These are phyloP conservation scores for Synergus umbraculus DNA, from an alignment of 2,888 invertebrate species.

Conservation along the genomic window DNA sequence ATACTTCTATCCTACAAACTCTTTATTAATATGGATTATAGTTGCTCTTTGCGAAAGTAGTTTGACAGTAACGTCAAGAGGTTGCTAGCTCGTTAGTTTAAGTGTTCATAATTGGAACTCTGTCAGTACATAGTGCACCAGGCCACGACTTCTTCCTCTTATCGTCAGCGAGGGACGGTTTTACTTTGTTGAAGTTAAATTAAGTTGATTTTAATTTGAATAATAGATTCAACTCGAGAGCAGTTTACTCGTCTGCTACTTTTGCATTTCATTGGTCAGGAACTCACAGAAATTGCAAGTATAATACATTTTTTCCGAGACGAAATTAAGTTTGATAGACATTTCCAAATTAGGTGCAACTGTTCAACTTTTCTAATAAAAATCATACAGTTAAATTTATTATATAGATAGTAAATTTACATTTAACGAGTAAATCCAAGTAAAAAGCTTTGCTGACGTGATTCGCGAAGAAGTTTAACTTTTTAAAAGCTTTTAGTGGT, in stretches of 20 bases:
- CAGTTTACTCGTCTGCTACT: conserved; percentile 6
- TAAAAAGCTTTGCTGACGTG: background rate
- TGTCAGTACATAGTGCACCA: conserved; percentile 8
- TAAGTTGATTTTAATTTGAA: conserved; percentile 36
- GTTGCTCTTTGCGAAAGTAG: conserved; percentile 8
- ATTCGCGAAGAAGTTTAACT: background rate
- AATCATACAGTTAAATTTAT: background rate
- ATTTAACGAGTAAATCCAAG: background rate
- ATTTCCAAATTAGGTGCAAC: background rate
- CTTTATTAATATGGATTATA: conserved; percentile 30
- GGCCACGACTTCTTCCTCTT: conserved; percentile 11
- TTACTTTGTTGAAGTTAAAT: conserved; percentile 26
- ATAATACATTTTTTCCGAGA: background rate
- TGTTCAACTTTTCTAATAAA: background rate
- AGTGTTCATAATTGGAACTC: conserved; percentile 36
- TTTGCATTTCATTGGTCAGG: background rate
- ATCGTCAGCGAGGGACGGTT: background rate
- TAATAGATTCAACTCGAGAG: conserved; percentile 13
- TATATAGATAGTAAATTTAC: background rate
- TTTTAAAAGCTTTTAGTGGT: conserved; percentile 19
- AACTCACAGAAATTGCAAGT: background rate
- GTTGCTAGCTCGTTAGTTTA: conserved; percentile 25
- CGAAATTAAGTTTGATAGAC: background rate
- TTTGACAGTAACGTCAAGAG: conserved; percentile 26
- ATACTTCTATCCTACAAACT: background rate